Evolutionary conservation across 2,797 vertebrate species (phyloP).

Genomic region (Cuculus canorus): DNA sequence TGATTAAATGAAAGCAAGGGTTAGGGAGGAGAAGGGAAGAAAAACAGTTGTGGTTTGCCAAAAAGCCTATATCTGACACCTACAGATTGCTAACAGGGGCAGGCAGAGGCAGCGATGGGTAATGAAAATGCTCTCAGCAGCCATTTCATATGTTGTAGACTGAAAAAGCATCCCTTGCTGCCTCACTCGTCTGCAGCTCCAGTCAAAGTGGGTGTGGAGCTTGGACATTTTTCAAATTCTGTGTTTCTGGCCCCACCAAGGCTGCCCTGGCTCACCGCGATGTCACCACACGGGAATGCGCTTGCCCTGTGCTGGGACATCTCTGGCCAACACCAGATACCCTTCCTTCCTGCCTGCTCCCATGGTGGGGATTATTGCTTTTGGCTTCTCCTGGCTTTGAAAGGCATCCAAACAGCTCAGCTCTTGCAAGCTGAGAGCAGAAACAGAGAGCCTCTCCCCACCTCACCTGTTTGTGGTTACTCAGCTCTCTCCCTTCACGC

Average conservation of each 20-base stretch:
- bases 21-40: not conserved
- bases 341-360: constrained; percentile 67
- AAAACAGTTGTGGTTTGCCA: not conserved
- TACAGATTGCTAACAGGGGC: not conserved
- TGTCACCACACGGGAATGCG: constrained; percentile 42
- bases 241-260: not conserved
- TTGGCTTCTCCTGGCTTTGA: constrained; percentile 66
- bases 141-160: not conserved
- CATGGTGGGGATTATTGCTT: constrained; percentile 61
- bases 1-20: not conserved
- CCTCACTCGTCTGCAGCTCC: not conserved
- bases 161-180: not conserved
- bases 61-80: not conserved
- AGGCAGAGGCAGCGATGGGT: not conserved
- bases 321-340: constrained; percentile 51
- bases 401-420: constrained; percentile 71
- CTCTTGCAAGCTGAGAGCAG: constrained; percentile 64
- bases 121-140: not conserved
- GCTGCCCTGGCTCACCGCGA: not conserved
- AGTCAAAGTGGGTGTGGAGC: constrained; percentile 9
- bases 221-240: not conserved
- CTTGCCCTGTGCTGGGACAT: constrained; percentile 41
- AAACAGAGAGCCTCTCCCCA: constrained; percentile 68
- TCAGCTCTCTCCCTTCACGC: constrained; percentile 68
- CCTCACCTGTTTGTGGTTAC: constrained; percentile 80